phyloP scores from a whole-genome alignment of 1,140 invertebrate genomes.

The Neodiprion fabricii region DNA sequence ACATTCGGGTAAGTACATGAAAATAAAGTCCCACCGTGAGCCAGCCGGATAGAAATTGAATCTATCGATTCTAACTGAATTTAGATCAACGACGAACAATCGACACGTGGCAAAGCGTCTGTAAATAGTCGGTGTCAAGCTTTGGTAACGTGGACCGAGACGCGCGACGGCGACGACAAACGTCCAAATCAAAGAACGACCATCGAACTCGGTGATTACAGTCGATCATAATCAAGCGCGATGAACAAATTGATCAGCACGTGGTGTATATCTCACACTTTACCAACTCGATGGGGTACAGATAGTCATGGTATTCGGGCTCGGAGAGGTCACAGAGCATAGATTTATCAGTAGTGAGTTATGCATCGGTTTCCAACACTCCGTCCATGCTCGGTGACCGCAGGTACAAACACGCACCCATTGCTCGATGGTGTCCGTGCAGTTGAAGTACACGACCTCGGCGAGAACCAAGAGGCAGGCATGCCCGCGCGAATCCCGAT shows the following conservation, averaged over 20 bases:
- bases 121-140: too few species aligned
- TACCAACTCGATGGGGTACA: neutral
- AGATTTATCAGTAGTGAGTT: neutral
- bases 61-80: too few species aligned
- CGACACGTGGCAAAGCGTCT: too few species aligned
- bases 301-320: neutral
- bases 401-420: too few species aligned
- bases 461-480: neutral
- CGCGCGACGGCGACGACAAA: too few species aligned
- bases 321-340: neutral
- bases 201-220: too few species aligned
- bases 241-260: constrained; percentile 4
- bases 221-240: neutral
- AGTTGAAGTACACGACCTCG: too few species aligned
- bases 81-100: too few species aligned
- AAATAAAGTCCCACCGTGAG: neutral
- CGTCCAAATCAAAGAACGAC: too few species aligned
- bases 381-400: neutral
- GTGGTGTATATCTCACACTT: neutral
- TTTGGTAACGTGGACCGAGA: too few species aligned
- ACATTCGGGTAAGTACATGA: constrained; percentile 73
- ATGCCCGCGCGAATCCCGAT: neutral
- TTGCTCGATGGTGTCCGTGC: too few species aligned
- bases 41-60: too few species aligned
- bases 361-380: neutral